phyloP scores from a whole-genome alignment of 2,113 vertebrate genomes.

The Carollia perspicillata region DNA sequence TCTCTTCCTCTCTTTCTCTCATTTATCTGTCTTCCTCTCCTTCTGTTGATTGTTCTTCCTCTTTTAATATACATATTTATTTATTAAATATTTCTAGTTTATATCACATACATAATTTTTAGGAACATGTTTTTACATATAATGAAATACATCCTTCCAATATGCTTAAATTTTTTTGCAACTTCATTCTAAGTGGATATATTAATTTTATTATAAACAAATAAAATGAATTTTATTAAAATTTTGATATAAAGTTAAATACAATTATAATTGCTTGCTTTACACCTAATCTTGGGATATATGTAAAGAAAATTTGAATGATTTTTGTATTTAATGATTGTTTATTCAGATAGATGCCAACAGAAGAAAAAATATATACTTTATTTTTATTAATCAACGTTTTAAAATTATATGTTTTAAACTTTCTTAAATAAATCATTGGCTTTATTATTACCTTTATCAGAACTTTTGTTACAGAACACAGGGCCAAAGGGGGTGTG shows the following conservation, averaged over 20 bases:
- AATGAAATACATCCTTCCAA: background rate
- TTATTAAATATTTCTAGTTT: background rate
- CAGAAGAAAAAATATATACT: background rate
- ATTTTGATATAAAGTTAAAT: background rate
- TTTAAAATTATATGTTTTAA: conserved; percentile 20
- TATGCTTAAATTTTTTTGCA: background rate
- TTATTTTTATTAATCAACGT: background rate
- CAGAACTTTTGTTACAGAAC: background rate
- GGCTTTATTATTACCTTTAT: conserved; percentile 36
- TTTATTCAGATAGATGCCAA: background rate
- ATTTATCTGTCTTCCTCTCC: background rate
- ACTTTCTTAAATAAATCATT: conserved; percentile 37
- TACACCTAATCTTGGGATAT: background rate
- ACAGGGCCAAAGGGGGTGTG: too few relatives aligned
- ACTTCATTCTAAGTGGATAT: background rate
- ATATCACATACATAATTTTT: background rate
- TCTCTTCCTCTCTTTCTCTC: background rate
- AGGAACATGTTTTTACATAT: background rate
- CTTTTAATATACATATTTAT: background rate
- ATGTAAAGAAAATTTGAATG: background rate
- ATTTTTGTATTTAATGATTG: background rate
- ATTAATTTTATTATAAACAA: conserved; percentile 19
- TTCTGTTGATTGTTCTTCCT: background rate
- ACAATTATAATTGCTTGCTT: background rate
- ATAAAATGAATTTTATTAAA: background rate